Conservation (phyloP, 2,113 vertebrate genomes). For the Misgurnus mizolepis region DNA sequence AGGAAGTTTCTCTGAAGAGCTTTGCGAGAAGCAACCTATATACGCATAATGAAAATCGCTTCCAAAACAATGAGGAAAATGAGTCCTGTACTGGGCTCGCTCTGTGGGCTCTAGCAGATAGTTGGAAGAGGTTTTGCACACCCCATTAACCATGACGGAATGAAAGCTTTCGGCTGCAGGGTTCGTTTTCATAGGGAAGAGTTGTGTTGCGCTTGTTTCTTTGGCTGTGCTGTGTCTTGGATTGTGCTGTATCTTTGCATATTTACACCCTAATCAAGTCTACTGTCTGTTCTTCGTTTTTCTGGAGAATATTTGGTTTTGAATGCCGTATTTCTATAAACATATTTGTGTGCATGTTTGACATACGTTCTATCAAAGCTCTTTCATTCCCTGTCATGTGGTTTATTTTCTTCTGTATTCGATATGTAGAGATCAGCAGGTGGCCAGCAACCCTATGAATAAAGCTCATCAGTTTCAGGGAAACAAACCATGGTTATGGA, state of each 20-base stretch:
- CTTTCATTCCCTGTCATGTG: neutral
- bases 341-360: slow-evolving; percentile 15
- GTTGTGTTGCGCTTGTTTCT: neutral
- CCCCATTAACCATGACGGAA: slow-evolving; percentile 35
- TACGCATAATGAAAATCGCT: slow-evolving; percentile 31
- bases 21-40: slow-evolving; percentile 15
- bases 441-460: slow-evolving; percentile 11
- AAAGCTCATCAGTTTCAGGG: slow-evolving; percentile 11
- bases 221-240: neutral
- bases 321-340: neutral
- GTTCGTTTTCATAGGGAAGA: slow-evolving; percentile 18
- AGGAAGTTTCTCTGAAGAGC: slow-evolving; percentile 1
- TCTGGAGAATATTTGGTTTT: neutral
- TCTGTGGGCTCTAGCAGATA: neutral
- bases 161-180: slow-evolving; percentile 1
- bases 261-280: neutral
- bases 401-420: neutral
- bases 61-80: slow-evolving; percentile 13
- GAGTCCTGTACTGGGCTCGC: neutral
- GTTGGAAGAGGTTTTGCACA: slow-evolving; percentile 33
- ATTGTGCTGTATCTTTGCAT: neutral
- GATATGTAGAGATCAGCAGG: slow-evolving; percentile 16
- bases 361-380: slow-evolving; percentile 11
- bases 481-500: slow-evolving; percentile 4
- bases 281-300: neutral